Evolutionary conservation across 2,113 vertebrate species (phyloP).

Genomic region (Bungarus multicinctus): DNA sequence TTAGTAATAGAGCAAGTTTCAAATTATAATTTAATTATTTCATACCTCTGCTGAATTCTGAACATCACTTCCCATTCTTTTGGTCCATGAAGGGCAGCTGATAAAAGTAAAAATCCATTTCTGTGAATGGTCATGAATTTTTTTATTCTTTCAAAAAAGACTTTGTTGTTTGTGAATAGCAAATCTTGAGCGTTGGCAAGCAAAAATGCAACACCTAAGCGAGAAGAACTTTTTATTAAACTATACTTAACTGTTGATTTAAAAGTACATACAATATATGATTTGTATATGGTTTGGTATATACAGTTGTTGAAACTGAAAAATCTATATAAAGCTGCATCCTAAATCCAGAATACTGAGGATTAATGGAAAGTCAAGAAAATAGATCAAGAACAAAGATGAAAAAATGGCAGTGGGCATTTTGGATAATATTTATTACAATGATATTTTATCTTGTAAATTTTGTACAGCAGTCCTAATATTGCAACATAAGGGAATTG

Average conservation of each 20-base stretch:
- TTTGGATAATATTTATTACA: background rate
- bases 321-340: background rate
- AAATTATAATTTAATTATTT: conserved; percentile 14
- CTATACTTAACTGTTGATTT: conserved; percentile 8
- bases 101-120: conserved; percentile 87
- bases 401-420: background rate
- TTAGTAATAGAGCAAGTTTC: background rate
- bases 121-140: conserved; percentile 84
- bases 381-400: background rate
- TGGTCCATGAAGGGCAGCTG: conserved; percentile 75
- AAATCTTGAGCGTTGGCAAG: conserved; percentile 75
- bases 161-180: conserved; percentile 63
- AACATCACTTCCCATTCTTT: conserved; percentile 78
- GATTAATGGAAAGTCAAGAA: background rate
- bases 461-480: background rate
- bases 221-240: conserved; percentile 29
- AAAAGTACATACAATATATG: background rate
- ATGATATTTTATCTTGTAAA: background rate
- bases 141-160: conserved; percentile 70
- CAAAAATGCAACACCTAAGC: conserved; percentile 86
- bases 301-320: background rate
- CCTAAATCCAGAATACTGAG: background rate
- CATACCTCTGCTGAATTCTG: conserved; percentile 84
- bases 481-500: background rate
- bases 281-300: background rate